Evolutionary conservation across 2,113 vertebrate genomes (phyloP).

Genomic region (Dunckerocampus dactyliophorus): DNA sequence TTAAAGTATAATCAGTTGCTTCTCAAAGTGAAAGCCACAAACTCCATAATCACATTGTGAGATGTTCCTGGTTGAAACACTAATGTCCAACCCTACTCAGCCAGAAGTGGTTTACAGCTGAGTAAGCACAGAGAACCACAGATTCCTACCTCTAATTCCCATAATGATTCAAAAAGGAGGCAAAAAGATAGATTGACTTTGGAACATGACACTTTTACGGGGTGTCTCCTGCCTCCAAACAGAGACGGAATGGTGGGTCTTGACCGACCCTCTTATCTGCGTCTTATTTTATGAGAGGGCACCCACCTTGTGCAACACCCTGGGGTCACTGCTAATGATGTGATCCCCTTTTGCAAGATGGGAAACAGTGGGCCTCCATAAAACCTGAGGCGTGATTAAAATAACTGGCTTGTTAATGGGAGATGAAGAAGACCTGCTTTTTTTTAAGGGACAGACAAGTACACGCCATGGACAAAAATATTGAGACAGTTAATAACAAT

Average conservation of each 20-base stretch:
- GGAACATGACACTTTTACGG: slow-evolving; percentile 71
- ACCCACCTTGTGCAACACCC: slow-evolving; percentile 64
- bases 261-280: slow-evolving; percentile 60
- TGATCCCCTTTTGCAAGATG: slow-evolving; percentile 64
- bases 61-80: slow-evolving; percentile 30
- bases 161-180: slow-evolving; percentile 57
- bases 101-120: slow-evolving; percentile 60
- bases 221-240: slow-evolving; percentile 63
- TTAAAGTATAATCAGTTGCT: slow-evolving; percentile 30
- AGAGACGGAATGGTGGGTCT: slow-evolving; percentile 54
- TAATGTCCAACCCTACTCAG: slow-evolving; percentile 41
- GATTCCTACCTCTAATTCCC: slow-evolving; percentile 54
- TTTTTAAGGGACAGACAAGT: slow-evolving; percentile 9
- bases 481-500: neutral
- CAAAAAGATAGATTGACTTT: slow-evolving; percentile 60
- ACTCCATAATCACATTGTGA: slow-evolving; percentile 39
- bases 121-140: slow-evolving; percentile 58
- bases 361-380: slow-evolving; percentile 70
- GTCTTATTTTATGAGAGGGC: slow-evolving; percentile 66
- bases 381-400: slow-evolving; percentile 71
- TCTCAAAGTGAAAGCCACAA: slow-evolving; percentile 37
- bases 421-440: slow-evolving; percentile 50
- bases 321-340: slow-evolving; percentile 70
- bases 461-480: neutral
- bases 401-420: slow-evolving; percentile 60